phyloP scores from a whole-genome alignment of 53 echinoderm and acorn worm species.

The Glandiceps talaboti region DNA sequence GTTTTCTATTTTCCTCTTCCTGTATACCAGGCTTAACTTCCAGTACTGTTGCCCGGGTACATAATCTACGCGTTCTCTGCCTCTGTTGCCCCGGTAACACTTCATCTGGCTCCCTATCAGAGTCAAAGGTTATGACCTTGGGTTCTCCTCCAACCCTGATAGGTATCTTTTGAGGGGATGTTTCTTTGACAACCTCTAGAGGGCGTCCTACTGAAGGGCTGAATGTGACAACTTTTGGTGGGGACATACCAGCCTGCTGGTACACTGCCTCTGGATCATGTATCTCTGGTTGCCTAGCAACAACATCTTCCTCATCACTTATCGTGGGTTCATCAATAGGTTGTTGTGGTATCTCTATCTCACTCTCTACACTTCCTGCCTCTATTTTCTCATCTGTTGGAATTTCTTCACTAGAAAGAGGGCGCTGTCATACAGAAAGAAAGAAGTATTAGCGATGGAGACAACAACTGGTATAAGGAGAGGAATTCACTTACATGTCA shows the following conservation, averaged over 20 bases:
- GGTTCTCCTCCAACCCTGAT: background rate
- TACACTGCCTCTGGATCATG: slow-evolving; percentile 18
- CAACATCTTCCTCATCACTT: slow-evolving; percentile 24
- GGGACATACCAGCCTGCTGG: slow-evolving; percentile 18
- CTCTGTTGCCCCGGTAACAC: background rate
- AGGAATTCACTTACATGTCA: too few species aligned
- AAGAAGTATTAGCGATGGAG: too few species aligned
- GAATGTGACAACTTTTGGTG: slow-evolving; percentile 18
- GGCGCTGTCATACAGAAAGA: background rate
- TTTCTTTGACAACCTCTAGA: background rate
- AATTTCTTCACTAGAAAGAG: background rate
- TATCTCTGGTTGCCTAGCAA: slow-evolving; percentile 3
- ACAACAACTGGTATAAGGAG: too few species aligned
- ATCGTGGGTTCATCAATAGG: slow-evolving; percentile 26
- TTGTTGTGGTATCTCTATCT: slow-evolving; percentile 26
- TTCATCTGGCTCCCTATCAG: slow-evolving; percentile 3
- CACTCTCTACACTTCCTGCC: slow-evolving; percentile 7
- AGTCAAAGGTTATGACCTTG: slow-evolving; percentile 38
- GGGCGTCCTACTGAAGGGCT: background rate
- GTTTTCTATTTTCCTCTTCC: slow-evolving; percentile 24
- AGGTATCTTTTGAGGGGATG: background rate
- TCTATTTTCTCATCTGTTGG: slow-evolving; percentile 1
- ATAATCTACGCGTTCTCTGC: background rate
- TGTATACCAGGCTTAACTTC: slow-evolving; percentile 26
- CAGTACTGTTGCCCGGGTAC: slow-evolving; percentile 5